A percentile compares a stretch with the other conserved stretches of the same genome.
Conservation (phyloP, 1,140 invertebrate genomes). For the Pentalonia nigronervosa region DNA sequence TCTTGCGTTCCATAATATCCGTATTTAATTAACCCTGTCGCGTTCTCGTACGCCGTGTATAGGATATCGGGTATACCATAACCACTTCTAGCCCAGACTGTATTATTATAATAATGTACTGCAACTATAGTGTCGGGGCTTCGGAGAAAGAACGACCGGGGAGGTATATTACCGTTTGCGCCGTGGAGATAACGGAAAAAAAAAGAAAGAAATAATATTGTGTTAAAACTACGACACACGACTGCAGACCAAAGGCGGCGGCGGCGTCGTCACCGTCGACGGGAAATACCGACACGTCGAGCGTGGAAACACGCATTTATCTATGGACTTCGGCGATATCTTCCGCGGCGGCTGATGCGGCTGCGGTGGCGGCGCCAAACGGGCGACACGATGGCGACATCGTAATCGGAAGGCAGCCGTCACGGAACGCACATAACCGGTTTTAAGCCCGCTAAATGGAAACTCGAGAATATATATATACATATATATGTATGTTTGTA, state of each 20-base stretch:
- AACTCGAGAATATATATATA: slow-evolving; percentile 25
- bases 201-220: neutral
- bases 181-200: slow-evolving; percentile 22
- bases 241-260: slow-evolving; percentile 13
- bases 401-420: slow-evolving; percentile 55
- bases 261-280: neutral
- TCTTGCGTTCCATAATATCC: neutral
- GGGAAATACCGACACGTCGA: slow-evolving; percentile 32
- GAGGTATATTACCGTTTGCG: neutral
- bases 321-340: slow-evolving; percentile 17
- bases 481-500: neutral
- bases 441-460: slow-evolving; percentile 48
- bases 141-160: neutral
- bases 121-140: neutral
- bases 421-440: slow-evolving; percentile 46
- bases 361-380: slow-evolving; percentile 48
- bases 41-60: neutral
- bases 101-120: neutral
- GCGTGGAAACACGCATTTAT: slow-evolving; percentile 27
- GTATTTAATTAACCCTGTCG: slow-evolving; percentile 36
- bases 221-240: slow-evolving; percentile 3
- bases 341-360: neutral
- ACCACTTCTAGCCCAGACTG: neutral
- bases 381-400: slow-evolving; percentile 54
- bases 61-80: neutral